A percentile compares a stretch with the other conserved stretches of the same genome.
phyloP scores from a whole-genome alignment of 2,113 vertebrate species.

The Sinocyclocheilus grahami region DNA sequence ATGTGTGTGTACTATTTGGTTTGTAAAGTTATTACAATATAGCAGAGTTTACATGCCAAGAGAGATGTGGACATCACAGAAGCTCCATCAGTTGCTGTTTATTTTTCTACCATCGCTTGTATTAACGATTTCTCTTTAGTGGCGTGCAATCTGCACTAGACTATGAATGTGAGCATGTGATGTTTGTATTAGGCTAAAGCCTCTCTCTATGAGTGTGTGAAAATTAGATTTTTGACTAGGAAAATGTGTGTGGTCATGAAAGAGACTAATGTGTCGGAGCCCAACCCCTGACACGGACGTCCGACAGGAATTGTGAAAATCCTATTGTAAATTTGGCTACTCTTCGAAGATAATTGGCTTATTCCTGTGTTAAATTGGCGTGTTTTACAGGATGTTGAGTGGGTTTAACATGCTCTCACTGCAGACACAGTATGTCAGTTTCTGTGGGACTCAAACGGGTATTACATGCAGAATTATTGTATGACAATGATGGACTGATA shows the following conservation, averaged over 20 bases:
- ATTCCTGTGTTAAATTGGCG: constrained; percentile 73
- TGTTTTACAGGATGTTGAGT: constrained; percentile 69
- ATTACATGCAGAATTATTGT: constrained; percentile 74
- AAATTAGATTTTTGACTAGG: constrained; percentile 49
- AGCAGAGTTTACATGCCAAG: background rate
- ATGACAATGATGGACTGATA: constrained; percentile 73
- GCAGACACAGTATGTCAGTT: constrained; percentile 65
- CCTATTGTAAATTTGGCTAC: constrained; percentile 71
- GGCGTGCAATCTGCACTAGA: background rate
- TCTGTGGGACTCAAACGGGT: constrained; percentile 66
- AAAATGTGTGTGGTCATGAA: constrained; percentile 50
- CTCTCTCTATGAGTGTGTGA: constrained; percentile 32
- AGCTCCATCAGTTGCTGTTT: constrained; percentile 9
- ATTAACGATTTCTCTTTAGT: constrained; percentile 15
- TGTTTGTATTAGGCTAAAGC: constrained; percentile 40
- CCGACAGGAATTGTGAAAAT: constrained; percentile 69
- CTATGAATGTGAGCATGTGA: constrained; percentile 41
- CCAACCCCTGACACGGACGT: constrained; percentile 66
- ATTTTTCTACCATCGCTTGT: background rate
- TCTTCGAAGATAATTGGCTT: constrained; percentile 75
- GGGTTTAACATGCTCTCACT: constrained; percentile 64
- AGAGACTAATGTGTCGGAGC: constrained; percentile 27
- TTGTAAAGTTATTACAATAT: background rate
- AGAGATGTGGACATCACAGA: constrained; percentile 5
- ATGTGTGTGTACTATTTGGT: too few relatives aligned